Evolutionary conservation across 2,113 vertebrate species (phyloP).

Genomic region (Colaptes auratus): DNA sequence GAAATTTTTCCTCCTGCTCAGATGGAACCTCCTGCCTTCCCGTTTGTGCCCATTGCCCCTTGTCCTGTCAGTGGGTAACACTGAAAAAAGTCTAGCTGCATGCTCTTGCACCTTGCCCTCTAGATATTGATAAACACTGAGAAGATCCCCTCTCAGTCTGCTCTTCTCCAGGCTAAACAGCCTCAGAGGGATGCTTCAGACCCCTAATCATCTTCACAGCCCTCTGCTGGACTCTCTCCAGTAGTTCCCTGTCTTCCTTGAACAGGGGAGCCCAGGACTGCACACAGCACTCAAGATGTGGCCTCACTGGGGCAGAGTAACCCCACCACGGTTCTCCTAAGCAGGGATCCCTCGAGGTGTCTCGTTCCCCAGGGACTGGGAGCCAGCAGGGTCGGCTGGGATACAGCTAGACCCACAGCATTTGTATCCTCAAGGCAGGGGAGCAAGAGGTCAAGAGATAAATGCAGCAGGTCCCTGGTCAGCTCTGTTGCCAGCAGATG

Average conservation of each 20-base stretch:
- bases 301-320: background rate
- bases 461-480: background rate
- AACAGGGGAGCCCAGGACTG: background rate
- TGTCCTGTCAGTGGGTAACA: too few relatives aligned
- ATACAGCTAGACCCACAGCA: background rate
- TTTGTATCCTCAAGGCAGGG: background rate
- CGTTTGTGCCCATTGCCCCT: background rate
- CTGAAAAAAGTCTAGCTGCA: too few relatives aligned
- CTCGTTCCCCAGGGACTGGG: fast-evolving
- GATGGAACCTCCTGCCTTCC: background rate
- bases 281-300: background rate
- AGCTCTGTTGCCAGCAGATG: background rate
- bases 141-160: too few relatives aligned
- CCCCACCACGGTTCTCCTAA: background rate
- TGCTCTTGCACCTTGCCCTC: too few relatives aligned
- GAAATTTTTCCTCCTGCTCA: too few relatives aligned
- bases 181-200: too few relatives aligned
- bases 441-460: conserved; percentile 32
- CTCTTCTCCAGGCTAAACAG: too few relatives aligned
- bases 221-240: too few relatives aligned
- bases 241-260: too few relatives aligned
- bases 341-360: fast-evolving
- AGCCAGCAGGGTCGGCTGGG: background rate
- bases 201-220: too few relatives aligned
- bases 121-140: too few relatives aligned